Conservation (phyloP, 2,113 vertebrate genomes). For the Chloropsis cyanopogon region DNA sequence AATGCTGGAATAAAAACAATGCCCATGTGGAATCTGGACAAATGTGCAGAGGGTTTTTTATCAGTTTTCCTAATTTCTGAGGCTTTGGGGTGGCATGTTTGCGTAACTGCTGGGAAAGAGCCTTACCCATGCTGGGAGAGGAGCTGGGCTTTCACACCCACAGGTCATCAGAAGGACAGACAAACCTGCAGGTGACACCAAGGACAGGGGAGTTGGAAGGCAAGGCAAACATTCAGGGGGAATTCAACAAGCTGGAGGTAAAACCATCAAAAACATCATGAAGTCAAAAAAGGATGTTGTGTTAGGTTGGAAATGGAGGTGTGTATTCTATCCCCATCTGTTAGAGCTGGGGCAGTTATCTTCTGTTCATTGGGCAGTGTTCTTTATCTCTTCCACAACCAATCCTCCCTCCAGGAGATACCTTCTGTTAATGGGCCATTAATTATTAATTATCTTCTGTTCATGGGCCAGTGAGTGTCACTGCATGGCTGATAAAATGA, state of each 20-base stretch:
- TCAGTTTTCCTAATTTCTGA: not conserved
- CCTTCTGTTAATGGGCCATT: too few relatives aligned
- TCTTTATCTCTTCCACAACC: too few relatives aligned
- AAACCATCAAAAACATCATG: not conserved
- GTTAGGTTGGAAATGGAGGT: too few relatives aligned
- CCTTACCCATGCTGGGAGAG: not conserved
- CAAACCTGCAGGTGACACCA: not conserved
- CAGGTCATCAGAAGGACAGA: accelerated
- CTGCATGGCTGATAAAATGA: too few relatives aligned
- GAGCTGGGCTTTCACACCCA: not conserved
- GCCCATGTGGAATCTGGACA: not conserved
- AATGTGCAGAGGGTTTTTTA: not conserved
- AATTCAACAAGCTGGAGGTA: not conserved
- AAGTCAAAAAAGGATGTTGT: too few relatives aligned
- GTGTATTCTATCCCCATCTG: too few relatives aligned
- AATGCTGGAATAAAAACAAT: not conserved
- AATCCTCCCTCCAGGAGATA: too few relatives aligned
- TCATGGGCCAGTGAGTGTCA: too few relatives aligned
- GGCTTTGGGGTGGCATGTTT: too few relatives aligned
- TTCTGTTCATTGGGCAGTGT: too few relatives aligned
- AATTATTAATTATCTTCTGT: too few relatives aligned
- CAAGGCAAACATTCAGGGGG: not conserved
- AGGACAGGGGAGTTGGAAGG: not conserved
- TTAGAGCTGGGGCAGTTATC: too few relatives aligned
- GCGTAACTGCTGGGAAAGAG: not conserved